These are phyloP conservation scores for Dasyornis broadbenti DNA, from an alignment of 2,113 vertebrate species.

Conservation along the genomic window DNA sequence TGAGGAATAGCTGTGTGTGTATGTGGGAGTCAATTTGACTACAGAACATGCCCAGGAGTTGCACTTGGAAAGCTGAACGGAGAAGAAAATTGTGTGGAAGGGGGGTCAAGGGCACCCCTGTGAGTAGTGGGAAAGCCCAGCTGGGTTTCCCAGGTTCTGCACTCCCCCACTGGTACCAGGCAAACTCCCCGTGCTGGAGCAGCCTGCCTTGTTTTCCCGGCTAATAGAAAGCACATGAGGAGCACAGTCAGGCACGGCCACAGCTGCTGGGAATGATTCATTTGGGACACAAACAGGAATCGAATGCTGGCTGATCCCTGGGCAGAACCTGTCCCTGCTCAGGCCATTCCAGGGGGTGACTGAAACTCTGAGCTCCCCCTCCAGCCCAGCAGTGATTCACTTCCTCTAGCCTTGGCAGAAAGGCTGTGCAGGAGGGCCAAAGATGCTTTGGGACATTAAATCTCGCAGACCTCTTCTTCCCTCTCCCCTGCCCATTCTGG, in stretches of 20 bases:
- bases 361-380: not conserved
- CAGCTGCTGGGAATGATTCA: slow-evolving; percentile 52
- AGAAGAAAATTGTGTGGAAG: not conserved
- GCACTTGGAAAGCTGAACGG: not conserved
- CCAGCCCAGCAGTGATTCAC: not conserved
- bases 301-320: not conserved
- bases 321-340: slow-evolving; percentile 32
- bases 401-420: slow-evolving; percentile 8
- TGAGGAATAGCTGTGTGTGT: not conserved
- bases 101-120: not conserved
- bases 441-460: not conserved
- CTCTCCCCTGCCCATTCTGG: not conserved
- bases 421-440: not conserved
- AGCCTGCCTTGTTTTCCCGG: slow-evolving; percentile 26
- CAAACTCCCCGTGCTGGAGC: not conserved
- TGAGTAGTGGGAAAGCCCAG: not conserved
- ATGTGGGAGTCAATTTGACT: not conserved
- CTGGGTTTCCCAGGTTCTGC: not conserved
- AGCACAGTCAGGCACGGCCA: not conserved
- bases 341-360: slow-evolving; percentile 28
- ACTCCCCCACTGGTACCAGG: not conserved
- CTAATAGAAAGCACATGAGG: slow-evolving; percentile 56
- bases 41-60: not conserved
- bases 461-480: not conserved
- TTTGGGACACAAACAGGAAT: slow-evolving; percentile 45